These are phyloP conservation scores for Sebastes variabilis DNA, from an alignment of 2,797 vertebrate species.

Conservation along the genomic window DNA sequence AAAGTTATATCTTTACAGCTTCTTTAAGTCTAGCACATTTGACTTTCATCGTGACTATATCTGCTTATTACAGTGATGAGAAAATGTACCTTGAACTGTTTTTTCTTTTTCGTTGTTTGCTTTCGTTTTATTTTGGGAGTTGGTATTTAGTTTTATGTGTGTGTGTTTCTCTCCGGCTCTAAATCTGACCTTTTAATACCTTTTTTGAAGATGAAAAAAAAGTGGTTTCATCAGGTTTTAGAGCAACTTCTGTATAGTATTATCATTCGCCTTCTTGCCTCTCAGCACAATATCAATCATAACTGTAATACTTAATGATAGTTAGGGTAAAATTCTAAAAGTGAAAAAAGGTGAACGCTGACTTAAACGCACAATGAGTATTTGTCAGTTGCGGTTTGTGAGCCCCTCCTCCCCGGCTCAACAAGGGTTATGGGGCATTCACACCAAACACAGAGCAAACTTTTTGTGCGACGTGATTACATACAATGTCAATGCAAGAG, in stretches of 20 bases:
- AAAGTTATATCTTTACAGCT: background rate
- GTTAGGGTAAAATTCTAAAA: background rate
- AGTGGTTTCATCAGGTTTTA: background rate
- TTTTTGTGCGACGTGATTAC: too few species aligned
- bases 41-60: background rate
- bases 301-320: background rate
- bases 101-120: background rate
- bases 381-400: too few species aligned
- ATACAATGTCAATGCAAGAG: too few species aligned
- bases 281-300: background rate
- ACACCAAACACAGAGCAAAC: too few species aligned
- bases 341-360: background rate
- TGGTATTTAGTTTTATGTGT: background rate
- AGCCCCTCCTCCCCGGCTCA: too few species aligned
- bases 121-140: background rate
- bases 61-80: background rate
- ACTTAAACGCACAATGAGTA: background rate
- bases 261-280: background rate
- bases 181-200: conserved; percentile 35
- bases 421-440: too few species aligned
- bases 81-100: background rate
- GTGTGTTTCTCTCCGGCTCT: conserved; percentile 2
- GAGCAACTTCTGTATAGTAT: background rate
- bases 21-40: background rate
- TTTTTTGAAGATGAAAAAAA: conserved; percentile 8